Evolutionary conservation across 2,113 vertebrate genomes (phyloP).

Genomic region (Okapia johnstoni): DNA sequence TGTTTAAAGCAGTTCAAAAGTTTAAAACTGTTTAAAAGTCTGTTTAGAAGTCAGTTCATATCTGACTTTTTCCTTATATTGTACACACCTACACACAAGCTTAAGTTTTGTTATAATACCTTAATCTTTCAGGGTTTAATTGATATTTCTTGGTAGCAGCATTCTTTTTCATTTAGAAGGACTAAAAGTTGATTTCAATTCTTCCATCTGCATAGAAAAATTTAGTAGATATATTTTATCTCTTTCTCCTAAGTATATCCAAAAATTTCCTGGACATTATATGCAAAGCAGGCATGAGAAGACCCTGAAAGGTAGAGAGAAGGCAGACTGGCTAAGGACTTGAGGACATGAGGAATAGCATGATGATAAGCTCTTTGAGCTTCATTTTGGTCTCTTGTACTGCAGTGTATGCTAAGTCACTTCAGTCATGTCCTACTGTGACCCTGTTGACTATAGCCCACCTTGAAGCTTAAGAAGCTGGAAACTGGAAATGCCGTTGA

Average conservation of each 20-base stretch:
- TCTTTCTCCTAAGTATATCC: neutral
- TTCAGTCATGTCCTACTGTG: neutral
- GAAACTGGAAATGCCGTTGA: neutral
- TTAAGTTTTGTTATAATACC: neutral
- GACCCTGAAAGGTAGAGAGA: neutral
- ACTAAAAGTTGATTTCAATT: neutral
- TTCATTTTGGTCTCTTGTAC: neutral
- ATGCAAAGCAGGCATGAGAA: neutral
- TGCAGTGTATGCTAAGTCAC: neutral
- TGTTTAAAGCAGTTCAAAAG: neutral
- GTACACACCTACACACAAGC: neutral
- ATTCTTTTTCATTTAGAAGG: neutral
- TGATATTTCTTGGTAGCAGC: neutral
- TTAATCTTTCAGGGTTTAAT: neutral
- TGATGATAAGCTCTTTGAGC: neutral
- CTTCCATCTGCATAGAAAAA: neutral
- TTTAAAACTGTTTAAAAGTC: neutral
- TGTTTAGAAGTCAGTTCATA: neutral
- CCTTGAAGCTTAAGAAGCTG: neutral
- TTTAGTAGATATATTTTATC: neutral
- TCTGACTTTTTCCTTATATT: neutral
- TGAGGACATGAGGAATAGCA: neutral
- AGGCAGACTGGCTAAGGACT: neutral
- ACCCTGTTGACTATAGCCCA: neutral
- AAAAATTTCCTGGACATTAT: neutral